Evolutionary conservation across 2,888 invertebrate genomes (phyloP).

Genomic region (Meta bourneti): DNA sequence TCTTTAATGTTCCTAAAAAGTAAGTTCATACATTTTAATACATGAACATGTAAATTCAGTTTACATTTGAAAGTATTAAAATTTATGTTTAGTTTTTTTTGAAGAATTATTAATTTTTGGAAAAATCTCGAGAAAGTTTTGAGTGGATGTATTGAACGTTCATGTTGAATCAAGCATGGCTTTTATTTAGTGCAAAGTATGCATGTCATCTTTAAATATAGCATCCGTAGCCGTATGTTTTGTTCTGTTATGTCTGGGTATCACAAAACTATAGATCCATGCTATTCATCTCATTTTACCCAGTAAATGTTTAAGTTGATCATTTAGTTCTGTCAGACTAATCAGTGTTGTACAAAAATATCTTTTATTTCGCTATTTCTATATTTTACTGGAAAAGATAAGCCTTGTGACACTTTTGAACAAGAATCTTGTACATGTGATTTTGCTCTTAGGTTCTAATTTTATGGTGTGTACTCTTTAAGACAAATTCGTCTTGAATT

Average conservation of each 20-base stretch:
- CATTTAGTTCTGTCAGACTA: neutral
- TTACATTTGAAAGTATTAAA: neutral
- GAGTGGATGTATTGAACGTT: neutral
- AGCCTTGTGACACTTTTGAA: conserved; percentile 16
- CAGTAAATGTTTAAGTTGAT: neutral
- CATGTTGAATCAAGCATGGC: neutral
- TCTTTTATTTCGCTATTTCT: neutral
- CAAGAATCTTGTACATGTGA: conserved; percentile 24
- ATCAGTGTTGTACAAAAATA: neutral
- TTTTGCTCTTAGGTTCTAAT: conserved; percentile 37
- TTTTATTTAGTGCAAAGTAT: neutral
- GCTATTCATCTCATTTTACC: neutral
- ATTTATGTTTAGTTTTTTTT: neutral
- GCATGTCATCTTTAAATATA: neutral
- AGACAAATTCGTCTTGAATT: conserved; percentile 2
- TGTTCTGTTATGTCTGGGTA: neutral
- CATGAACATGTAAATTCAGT: neutral
- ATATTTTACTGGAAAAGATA: neutral
- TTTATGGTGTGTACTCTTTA: conserved; percentile 14
- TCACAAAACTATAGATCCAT: neutral
- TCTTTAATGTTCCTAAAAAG: neutral
- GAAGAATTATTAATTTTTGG: neutral
- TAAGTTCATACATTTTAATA: neutral
- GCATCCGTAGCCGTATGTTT: conserved; percentile 1
- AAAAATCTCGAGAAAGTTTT: neutral